phyloP scores from a whole-genome alignment of 1,140 invertebrate genomes.

The Diabrotica undecimpunctata region DNA sequence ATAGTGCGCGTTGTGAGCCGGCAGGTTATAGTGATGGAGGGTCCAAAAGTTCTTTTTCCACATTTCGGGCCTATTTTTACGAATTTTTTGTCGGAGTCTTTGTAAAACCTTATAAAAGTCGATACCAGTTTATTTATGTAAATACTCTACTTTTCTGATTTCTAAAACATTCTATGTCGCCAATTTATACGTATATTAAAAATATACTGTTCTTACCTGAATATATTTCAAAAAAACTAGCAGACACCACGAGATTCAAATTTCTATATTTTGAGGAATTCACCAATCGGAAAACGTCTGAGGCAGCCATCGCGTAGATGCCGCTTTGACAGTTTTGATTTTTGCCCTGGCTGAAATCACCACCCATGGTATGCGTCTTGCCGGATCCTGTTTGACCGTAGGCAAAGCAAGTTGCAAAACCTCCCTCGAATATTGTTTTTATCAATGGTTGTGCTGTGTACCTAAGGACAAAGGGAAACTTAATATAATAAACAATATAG shows the following conservation, averaged over 20 bases:
- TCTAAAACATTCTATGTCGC: too few relatives aligned
- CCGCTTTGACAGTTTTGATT: slow-evolving; percentile 70
- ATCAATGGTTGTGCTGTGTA: slow-evolving; percentile 83
- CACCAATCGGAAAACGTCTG: slow-evolving; percentile 55
- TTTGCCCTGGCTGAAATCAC: slow-evolving; percentile 69
- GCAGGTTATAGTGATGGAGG: too few relatives aligned
- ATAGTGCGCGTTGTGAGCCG: too few relatives aligned
- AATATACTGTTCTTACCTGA: slow-evolving; percentile 53
- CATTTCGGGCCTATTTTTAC: too few relatives aligned
- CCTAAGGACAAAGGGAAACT: slow-evolving; percentile 45
- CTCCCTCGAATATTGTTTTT: slow-evolving; percentile 82
- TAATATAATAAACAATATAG: not conserved
- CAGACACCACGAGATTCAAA: slow-evolving; percentile 66
- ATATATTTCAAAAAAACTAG: slow-evolving; percentile 89
- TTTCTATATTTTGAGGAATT: slow-evolving; percentile 54
- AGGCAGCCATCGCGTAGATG: slow-evolving; percentile 63
- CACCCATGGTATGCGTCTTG: slow-evolving; percentile 83
- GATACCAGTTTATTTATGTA: too few relatives aligned
- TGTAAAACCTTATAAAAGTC: too few relatives aligned
- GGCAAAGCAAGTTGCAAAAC: slow-evolving; percentile 88
- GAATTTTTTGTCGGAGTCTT: too few relatives aligned
- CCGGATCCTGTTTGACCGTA: slow-evolving; percentile 87
- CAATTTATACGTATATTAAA: too few relatives aligned
- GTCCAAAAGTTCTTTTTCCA: too few relatives aligned
- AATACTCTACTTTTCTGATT: too few relatives aligned